Percentiles rank a stretch among this genome's conserved stretches.
These are phyloP conservation scores for Monochamus alternatus DNA, from an alignment of 2,888 invertebrate genomes.

Conservation along the genomic window DNA sequence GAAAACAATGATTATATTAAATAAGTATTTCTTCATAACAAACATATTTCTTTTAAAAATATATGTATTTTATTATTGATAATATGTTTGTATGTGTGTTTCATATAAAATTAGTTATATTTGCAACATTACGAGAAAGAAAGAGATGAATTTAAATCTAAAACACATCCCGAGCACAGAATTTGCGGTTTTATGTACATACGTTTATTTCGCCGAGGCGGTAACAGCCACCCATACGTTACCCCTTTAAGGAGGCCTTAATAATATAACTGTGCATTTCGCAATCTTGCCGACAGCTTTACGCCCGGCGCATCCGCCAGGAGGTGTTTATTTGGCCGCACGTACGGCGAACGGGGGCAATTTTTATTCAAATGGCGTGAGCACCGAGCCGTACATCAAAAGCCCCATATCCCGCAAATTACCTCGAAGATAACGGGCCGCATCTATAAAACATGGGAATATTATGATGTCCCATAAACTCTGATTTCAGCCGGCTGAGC, in stretches of 20 bases:
- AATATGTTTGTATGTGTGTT: too few species aligned
- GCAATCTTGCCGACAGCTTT: constrained; percentile 36
- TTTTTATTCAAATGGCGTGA: constrained; percentile 66
- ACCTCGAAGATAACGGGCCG: constrained; percentile 67
- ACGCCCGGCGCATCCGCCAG: constrained; percentile 23
- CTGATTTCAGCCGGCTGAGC: constrained; percentile 70
- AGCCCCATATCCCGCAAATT: constrained; percentile 67
- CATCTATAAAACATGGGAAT: constrained; percentile 71
- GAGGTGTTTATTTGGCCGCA: constrained; percentile 34
- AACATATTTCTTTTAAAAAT: too few species aligned
- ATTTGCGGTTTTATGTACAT: not conserved
- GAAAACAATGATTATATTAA: too few species aligned
- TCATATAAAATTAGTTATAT: too few species aligned
- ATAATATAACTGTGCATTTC: constrained; percentile 31
- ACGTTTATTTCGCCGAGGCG: not conserved
- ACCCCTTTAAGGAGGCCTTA: constrained; percentile 21
- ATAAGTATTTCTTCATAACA: too few species aligned
- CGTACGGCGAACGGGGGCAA: constrained; percentile 47
- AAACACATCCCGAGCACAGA: not conserved
- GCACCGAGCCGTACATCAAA: constrained; percentile 57
- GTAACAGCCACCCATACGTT: constrained; percentile 1
- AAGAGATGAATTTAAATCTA: too few species aligned
- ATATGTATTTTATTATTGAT: too few species aligned
- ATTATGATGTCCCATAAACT: constrained; percentile 72
- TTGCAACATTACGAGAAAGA: too few species aligned